Evolutionary conservation across 2,113 vertebrate species (phyloP), one percentile per base, ranked within the genome.

Genomic region (Melanotaenia duboulayi): DNA sequence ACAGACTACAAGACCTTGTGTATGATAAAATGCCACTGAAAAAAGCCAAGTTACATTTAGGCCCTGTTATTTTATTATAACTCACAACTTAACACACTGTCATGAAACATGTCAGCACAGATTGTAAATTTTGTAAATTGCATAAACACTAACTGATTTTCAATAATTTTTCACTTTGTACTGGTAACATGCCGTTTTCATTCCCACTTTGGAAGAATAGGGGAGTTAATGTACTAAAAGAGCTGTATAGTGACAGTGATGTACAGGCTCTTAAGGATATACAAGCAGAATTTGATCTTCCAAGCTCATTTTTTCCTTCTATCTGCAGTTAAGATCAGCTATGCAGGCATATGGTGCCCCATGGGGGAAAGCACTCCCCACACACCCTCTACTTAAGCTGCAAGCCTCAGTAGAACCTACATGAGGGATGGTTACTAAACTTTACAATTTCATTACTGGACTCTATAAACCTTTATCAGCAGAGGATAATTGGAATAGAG

Each of bases 91-190:
- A 28, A n/a, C 28, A 20, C 19, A 48, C 42, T 37, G n/a, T 68
- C 25, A 13, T 46, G 44, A 68, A 46, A 19, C 44, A 48, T 4
- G 40, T 23, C 5, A 2, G 25, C 14, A 16, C 40, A 57, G 39
- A 68, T 57, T 20, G 20, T 68, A 57, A 70, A 59, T 48, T 28
- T 57, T 20, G 20, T 68, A 57, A 70, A 59, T 48, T 28, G 44
- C 56, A 70, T 35, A 56, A 25, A 22, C 5, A 57, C 35, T 23
- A 23, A 23, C 54, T 23, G 2, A 24, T 60, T 11, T 37, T 57
- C 4, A 57, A n/a, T 37, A 19, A 35, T 37, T 58, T 37, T 6
- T 58, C 17, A 23, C 46, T 58, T 49, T 14, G 16, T 48, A 48
- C 17, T 0, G 25, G 25, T 20, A 49, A 10, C 23, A 49, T 48